phyloP scores from a whole-genome alignment of 2,113 vertebrate species.

The Hucho hucho region DNA sequence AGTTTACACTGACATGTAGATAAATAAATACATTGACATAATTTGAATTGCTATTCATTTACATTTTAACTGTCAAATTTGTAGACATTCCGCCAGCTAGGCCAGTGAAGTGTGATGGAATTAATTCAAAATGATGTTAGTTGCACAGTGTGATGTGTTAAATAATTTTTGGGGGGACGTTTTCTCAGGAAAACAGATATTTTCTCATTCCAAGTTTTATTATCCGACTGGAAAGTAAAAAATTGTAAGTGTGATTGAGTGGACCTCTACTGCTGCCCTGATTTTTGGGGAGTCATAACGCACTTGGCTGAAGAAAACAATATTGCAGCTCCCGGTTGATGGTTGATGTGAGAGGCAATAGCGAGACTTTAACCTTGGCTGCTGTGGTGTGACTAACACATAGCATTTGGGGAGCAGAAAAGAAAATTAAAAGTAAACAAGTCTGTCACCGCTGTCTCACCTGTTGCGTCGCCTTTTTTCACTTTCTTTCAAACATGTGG shows the following conservation, averaged over 20 bases:
- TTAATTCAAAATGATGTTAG: too few relatives aligned
- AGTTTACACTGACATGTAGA: not conserved
- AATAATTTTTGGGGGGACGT: too few relatives aligned
- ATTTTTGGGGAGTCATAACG: slow-evolving; percentile 1
- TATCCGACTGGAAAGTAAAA: too few relatives aligned
- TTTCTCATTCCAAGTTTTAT: not conserved
- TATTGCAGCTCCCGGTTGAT: not conserved
- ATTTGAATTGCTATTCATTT: not conserved
- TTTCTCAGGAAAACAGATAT: too few relatives aligned
- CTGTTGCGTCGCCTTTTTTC: slow-evolving; percentile 10
- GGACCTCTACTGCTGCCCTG: not conserved
- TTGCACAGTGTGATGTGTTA: too few relatives aligned
- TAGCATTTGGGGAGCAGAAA: slow-evolving; percentile 37
- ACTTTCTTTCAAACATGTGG: slow-evolving; percentile 12
- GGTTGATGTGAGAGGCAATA: slow-evolving; percentile 14
- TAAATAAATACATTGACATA: not conserved
- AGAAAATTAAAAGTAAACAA: slow-evolving; percentile 51
- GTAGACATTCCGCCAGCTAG: too few relatives aligned
- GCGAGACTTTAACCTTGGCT: slow-evolving; percentile 6
- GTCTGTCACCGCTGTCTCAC: slow-evolving; percentile 40
- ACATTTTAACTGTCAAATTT: too few relatives aligned
- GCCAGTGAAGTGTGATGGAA: too few relatives aligned
- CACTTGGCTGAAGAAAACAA: slow-evolving; percentile 5
- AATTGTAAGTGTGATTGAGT: not conserved
- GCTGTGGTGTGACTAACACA: slow-evolving; percentile 39